These are phyloP conservation scores for Morone saxatilis DNA, from an alignment of 2,113 vertebrate genomes.

Conservation along the genomic window DNA sequence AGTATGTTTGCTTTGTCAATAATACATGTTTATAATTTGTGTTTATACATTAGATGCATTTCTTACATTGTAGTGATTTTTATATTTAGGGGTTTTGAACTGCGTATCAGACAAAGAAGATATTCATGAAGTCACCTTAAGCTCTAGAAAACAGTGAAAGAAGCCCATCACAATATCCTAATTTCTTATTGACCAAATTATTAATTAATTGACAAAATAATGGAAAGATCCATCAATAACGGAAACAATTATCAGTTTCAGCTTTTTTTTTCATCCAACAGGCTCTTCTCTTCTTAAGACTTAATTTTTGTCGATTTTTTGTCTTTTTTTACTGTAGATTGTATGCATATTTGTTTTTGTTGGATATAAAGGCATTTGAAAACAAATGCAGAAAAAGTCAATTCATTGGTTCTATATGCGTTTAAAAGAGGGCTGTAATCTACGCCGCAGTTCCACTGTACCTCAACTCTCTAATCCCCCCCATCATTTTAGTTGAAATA, in stretches of 20 bases:
- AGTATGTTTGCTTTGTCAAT: background rate
- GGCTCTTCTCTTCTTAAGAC: too few species aligned
- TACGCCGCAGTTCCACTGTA: background rate
- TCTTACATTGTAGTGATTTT: background rate
- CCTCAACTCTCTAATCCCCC: background rate
- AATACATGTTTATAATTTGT: too few species aligned
- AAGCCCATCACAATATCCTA: background rate
- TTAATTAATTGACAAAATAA: background rate
- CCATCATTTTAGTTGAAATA: slow-evolving; percentile 41
- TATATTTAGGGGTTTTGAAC: background rate
- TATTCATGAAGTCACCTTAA: background rate
- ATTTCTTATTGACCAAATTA: background rate
- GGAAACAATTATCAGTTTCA: too few species aligned
- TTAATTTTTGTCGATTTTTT: too few species aligned
- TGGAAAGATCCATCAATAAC: too few species aligned
- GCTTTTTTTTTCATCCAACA: too few species aligned
- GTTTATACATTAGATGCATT: too few species aligned
- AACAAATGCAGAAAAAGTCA: too few species aligned
- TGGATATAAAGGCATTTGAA: too few species aligned
- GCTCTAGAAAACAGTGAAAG: background rate
- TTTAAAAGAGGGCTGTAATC: slow-evolving; percentile 28
- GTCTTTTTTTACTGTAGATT: too few species aligned
- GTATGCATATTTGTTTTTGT: too few species aligned
- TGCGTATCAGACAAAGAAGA: background rate
- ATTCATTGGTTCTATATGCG: too few species aligned